Percentiles rank a stretch among this genome's conserved stretches.
Evolutionary conservation across 2,797 vertebrate species (phyloP).

Genomic region (Rhyacichthys aspro): DNA sequence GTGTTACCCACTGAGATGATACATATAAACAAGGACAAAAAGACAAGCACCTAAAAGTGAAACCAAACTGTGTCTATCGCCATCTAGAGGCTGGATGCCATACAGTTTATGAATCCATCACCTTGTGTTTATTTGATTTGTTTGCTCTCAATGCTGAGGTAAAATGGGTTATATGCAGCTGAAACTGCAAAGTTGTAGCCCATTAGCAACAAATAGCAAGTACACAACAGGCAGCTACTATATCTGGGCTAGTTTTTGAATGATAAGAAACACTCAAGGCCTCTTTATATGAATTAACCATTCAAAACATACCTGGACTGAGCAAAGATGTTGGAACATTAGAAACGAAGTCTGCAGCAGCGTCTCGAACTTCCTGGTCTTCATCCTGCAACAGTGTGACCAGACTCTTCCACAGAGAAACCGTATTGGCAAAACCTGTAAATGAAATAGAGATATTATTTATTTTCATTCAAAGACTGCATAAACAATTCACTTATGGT

Average conservation of each 20-base stretch:
- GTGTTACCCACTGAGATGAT: not conserved
- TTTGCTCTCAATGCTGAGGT: too few species aligned
- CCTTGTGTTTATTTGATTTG: too few species aligned
- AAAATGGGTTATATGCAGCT: too few species aligned
- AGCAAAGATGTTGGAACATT: slow-evolving; percentile 67
- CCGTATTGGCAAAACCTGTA: slow-evolving; percentile 83
- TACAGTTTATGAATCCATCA: too few species aligned
- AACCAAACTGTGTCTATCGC: not conserved
- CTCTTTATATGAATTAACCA: not conserved
- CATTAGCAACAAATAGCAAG: too few species aligned
- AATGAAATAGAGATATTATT: not conserved
- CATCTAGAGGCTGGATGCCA: too few species aligned
- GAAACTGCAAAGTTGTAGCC: too few species aligned
- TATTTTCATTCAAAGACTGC: too few species aligned
- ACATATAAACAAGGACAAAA: not conserved
- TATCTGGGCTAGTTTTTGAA: too few species aligned
- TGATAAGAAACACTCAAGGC: not conserved
- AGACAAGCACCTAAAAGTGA: not conserved
- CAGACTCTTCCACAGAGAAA: slow-evolving; percentile 88
- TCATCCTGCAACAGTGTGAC: slow-evolving; percentile 91
- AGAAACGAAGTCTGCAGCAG: slow-evolving; percentile 84
- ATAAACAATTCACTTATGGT: not conserved
- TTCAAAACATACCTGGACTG: slow-evolving; percentile 59
- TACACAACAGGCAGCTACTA: too few species aligned
- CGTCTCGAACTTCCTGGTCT: slow-evolving; percentile 86